A percentile compares a stretch with the other conserved stretches of the same genome.
Evolutionary conservation across 64 coral and sea anemone genomes (phyloP).

Genomic region (Montipora cactus): DNA sequence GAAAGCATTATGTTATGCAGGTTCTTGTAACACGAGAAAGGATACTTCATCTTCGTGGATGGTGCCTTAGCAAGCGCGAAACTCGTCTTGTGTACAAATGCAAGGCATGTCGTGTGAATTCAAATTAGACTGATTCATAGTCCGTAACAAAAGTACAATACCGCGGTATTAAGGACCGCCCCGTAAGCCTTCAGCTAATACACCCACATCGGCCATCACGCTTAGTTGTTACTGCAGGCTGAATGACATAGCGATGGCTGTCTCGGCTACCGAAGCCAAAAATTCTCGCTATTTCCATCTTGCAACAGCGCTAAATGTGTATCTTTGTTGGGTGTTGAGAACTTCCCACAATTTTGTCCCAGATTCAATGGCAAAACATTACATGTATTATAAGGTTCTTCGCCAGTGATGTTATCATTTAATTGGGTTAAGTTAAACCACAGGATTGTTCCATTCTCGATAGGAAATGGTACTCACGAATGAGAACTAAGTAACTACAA

Average conservation of each 20-base stretch:
- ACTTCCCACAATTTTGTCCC: too few species aligned
- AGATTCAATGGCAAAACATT: too few species aligned
- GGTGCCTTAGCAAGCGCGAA: background rate
- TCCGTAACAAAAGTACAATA: conserved; percentile 15
- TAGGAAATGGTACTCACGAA: background rate
- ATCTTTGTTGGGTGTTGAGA: too few species aligned
- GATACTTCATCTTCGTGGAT: background rate
- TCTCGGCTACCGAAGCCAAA: background rate
- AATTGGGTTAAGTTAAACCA: conserved; percentile 23
- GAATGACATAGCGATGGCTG: background rate
- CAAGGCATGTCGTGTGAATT: conserved; percentile 36
- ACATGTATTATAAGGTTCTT: too few species aligned
- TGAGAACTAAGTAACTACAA: background rate
- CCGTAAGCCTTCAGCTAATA: conserved; percentile 23
- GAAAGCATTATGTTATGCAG: background rate
- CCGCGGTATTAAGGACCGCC: conserved; percentile 10
- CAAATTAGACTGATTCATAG: conserved; percentile 27
- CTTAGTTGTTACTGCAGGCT: background rate
- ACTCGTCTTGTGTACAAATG: background rate
- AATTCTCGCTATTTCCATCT: background rate
- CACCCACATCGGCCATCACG: conserved; percentile 12
- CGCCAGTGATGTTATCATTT: background rate
- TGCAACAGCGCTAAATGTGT: background rate
- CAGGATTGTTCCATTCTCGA: background rate
- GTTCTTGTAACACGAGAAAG: background rate